Evolutionary conservation across 2,113 vertebrate genomes (phyloP), one percentile per base, ranked within the genome.

Genomic region (Myodes glareolus): DNA sequence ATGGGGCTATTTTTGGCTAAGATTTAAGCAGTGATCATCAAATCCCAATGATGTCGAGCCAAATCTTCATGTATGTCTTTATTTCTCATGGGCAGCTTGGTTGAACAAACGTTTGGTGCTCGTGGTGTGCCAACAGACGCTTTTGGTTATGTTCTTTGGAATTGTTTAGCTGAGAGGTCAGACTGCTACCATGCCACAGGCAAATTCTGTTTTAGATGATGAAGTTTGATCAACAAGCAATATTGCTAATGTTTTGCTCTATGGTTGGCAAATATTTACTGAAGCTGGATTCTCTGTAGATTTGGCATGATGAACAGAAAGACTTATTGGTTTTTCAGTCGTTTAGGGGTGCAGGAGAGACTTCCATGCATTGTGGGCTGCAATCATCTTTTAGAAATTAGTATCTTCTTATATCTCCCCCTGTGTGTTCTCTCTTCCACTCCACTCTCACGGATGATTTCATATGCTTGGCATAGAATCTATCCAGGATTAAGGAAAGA

Each of bases 281-380:
- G 55, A 97, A 95, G 2, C 52, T 78, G 88, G 73, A n/a, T 45
- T 96, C 58, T 85, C 2, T 67, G n/a, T 88, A 70, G 33, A 90
- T 77, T 89, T 58, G 75, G 29, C 47, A 80, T 19, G 86, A 1
- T 52, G 42, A 19, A 77, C 39, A 84, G 70, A 77, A 45, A 93
- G 42, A n/a, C 50, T 94, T 91, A 86, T 27, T 89, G 85, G 68
- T 88, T 93, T 27, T 13, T 58, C 55, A 52, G 45, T 81, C 73
- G 21, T 82, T 75, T 92, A 19, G 25, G 50, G 52, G 58, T 11
- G 52, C 7, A 76, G 73, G 58, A 65, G 45, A 52, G 58, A 65
- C 3, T 78, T 10, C 5, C 21, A 29, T 70, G 47, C 14, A 65
- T 47, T 25, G 29, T 45, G 33, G 42, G 21, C 27, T 70, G 92